These are phyloP conservation scores for Periophthalmodon schlosseri DNA, from an alignment of 2,113 vertebrate genomes.

Conservation along the genomic window DNA sequence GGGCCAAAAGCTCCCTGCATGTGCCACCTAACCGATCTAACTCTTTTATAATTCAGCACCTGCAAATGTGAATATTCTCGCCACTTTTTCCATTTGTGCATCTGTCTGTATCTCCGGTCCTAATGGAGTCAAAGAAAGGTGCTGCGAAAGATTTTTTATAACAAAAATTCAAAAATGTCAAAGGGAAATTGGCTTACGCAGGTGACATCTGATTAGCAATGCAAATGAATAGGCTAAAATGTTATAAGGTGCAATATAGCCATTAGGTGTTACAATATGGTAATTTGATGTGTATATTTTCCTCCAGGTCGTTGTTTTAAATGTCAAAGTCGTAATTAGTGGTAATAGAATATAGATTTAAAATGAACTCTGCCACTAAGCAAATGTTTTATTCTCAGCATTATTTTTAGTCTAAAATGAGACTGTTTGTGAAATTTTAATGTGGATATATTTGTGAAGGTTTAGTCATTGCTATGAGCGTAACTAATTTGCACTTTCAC, in stretches of 20 bases:
- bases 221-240: slow-evolving; percentile 56
- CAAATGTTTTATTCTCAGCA: neutral
- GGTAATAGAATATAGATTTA: neutral
- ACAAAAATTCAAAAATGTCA: slow-evolving; percentile 49
- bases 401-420: neutral
- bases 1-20: slow-evolving; percentile 26
- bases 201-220: slow-evolving; percentile 63
- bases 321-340: slow-evolving; percentile 25
- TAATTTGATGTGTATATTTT: slow-evolving; percentile 51
- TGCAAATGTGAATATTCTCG: slow-evolving; percentile 72
- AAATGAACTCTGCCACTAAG: neutral
- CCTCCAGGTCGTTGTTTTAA: slow-evolving; percentile 33
- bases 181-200: slow-evolving; percentile 59
- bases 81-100: slow-evolving; percentile 57
- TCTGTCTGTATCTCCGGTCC: slow-evolving; percentile 5
- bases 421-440: neutral
- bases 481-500: no score
- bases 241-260: slow-evolving; percentile 44
- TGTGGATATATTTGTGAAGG: neutral
- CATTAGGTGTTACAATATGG: slow-evolving; percentile 39
- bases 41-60: slow-evolving; percentile 73
- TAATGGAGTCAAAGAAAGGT: slow-evolving; percentile 64
- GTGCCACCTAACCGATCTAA: slow-evolving; percentile 54
- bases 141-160: slow-evolving; percentile 19
- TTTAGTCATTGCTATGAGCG: neutral